Percentiles rank a stretch among this genome's conserved stretches.
Conservation (phyloP, 2,113 vertebrate species). For the Corapipo altera region DNA sequence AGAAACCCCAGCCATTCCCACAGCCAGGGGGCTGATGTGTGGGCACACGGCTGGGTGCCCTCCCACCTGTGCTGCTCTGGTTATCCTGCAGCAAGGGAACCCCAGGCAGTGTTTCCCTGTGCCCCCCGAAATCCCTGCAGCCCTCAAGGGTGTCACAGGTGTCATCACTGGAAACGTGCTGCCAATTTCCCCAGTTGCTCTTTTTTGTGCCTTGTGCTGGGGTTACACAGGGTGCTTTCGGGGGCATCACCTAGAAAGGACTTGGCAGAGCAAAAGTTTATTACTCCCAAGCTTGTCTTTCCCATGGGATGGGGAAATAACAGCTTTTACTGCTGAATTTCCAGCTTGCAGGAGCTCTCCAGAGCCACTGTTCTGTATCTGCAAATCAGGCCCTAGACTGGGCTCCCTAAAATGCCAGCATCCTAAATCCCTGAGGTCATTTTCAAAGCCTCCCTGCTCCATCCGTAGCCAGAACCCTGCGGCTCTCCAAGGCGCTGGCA, state of each 20-base stretch:
- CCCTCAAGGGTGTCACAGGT: background rate
- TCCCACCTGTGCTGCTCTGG: background rate
- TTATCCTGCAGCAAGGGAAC: background rate
- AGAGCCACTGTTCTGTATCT: background rate
- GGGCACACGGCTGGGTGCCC: background rate
- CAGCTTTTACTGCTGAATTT: background rate
- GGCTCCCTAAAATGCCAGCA: background rate
- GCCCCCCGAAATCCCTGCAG: background rate
- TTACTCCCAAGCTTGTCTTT: background rate
- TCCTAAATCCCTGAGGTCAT: background rate
- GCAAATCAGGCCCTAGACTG: background rate
- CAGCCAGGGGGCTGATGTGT: background rate
- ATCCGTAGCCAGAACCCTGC: slow-evolving; percentile 10
- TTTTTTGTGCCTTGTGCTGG: background rate
- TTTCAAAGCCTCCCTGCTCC: slow-evolving; percentile 6
- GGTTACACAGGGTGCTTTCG: accelerated
- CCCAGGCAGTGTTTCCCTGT: background rate
- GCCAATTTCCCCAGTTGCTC: background rate
- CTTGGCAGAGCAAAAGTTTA: background rate
- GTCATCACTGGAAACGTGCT: background rate
- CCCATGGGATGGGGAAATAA: background rate
- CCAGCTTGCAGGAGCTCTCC: background rate
- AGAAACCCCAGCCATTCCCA: background rate
- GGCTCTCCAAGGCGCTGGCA: slow-evolving; percentile 6
- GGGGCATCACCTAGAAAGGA: background rate